Base-by-base conservation (phyloP, 2,797 vertebrate genomes). In the Chrysocyon brachyurus region DNA sequence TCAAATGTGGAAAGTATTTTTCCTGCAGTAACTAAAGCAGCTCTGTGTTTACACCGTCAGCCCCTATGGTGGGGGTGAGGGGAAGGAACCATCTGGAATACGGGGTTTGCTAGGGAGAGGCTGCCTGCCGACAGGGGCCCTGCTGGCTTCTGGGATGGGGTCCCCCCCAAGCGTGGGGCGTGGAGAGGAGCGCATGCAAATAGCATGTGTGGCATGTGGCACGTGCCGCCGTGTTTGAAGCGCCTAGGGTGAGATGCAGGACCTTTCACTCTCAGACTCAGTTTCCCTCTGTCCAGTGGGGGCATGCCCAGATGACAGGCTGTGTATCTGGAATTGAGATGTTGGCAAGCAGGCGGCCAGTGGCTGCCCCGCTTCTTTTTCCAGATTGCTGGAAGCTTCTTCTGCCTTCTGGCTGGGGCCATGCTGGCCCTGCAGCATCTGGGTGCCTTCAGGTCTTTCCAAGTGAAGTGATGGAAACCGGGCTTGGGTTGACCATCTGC, bases 401-500 rank as follows among this genome's bases (percentile, higher is more conserved):
- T 14, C 70, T 0, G 8, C 54, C 52, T 92, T 26, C 90, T 89
- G 96, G 93, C 86, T 0, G 28, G 21, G 64, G 86, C 59, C 0
- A 0, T 0, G 14, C 91, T 90, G 88, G 89, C 83, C 78, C 1
- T 68, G 49, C 3, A 7, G 72, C 5, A 2, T 36, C 3, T 0
- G 31, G 9, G 75, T 16, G 33, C 85, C 94, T 87, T 49, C 56
- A 56, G 72, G 63, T 84, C 90, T 94, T 94, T 91, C 97, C 12
- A 5, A 87, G 84, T 93, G 96, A 96, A 90, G 94, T 17, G 57
- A 95, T 87, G 87, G 97, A 96, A 97, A 95, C 5, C 24, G 56
- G 61, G 54, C 86, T 64, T 40, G 75, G 78, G 49, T 75, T 0
- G 1, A 36, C 1, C 0, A 5, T 4, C 6, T 22, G 52, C 46